Base-by-base conservation (phyloP, 2,888 invertebrate species). In the Eupithecia abbreviata region DNA sequence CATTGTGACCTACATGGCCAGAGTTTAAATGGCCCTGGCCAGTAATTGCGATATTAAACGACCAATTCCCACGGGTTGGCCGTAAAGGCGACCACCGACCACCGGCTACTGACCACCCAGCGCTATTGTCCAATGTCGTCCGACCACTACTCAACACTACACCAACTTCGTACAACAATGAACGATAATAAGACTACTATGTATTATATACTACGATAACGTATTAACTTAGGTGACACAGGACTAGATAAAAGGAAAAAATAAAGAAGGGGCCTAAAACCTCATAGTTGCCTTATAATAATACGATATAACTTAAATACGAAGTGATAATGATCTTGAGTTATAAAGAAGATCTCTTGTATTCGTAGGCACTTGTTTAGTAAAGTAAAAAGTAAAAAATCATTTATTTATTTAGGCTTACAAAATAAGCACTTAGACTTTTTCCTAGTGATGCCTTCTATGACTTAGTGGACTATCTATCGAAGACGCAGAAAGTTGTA, bases 71-170 rank as follows among this genome's bases (percentile, higher is more conserved):
- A 77, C 72, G 74, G 71, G 67, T 30, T 18, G 66, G 73, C 73
- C 49, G 65, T 73, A 70, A 76, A 77, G 70, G 74, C 77, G 77
- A 72, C 73, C 71, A 72, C 72, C 67, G 75, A 65, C 58, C 18
- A 58, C 72, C 68, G 43, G 43, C 58, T 58, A 58, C 62, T 71
- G 77, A 77, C 77, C 77, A 77, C 77, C 77, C 77, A 77, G 72
- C 68, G 65, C 65, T 58, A 73, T 77, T 77, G 77, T 74, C 72
- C 74, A 9, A 68, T 72, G 47, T 18, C 69, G 45, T n/a, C 47
- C 74, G 58, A 68, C 47, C 74, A 43, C 62, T 62, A 62, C 30
- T 62, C 62, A 62, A 62, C 62, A 62, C 62, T 62, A 62, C 55
- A 18, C 62, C 62, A 4, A 30, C 62, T 62, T 30, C 30, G 30